phyloP scores from a whole-genome alignment of 2,797 vertebrate genomes.

The Rhinoraja longicauda region DNA sequence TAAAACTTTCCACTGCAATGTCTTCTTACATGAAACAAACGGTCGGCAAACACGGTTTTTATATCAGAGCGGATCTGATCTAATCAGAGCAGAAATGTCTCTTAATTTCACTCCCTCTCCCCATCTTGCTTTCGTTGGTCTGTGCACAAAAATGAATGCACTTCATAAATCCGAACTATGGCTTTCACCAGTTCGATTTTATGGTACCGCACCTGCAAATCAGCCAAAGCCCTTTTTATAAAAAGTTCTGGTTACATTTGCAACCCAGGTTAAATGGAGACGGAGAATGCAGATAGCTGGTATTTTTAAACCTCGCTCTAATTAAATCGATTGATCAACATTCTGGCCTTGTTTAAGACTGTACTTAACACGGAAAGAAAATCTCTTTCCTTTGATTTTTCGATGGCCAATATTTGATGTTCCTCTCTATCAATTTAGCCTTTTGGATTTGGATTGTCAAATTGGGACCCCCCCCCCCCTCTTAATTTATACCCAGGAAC shows the following conservation, averaged over 20 bases:
- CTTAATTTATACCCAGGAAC: background rate
- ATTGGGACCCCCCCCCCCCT: background rate
- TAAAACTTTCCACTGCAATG: no score
- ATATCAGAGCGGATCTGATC: background rate
- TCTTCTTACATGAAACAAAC: no score
- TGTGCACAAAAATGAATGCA: background rate
- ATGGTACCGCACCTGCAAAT: background rate
- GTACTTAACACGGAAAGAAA: no score
- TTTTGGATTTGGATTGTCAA: background rate
- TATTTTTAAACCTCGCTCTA: background rate
- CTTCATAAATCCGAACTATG: background rate
- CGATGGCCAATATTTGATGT: background rate
- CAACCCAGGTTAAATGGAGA: background rate
- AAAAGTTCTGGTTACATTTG: background rate
- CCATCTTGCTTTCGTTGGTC: background rate
- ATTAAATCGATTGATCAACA: constrained; percentile 1
- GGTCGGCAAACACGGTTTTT: background rate
- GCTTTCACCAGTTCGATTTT: background rate
- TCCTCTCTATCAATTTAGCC: background rate
- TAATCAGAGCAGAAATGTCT: background rate
- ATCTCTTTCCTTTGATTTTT: background rate
- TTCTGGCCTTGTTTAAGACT: background rate
- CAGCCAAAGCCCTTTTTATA: background rate
- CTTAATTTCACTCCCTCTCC: background rate
- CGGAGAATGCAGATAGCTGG: background rate